A percentile compares a stretch with the other conserved stretches of the same genome.
These are phyloP conservation scores for Caenorhabditis japonica DNA, from an alignment of 2,888 invertebrate species.

Conservation along the genomic window DNA sequence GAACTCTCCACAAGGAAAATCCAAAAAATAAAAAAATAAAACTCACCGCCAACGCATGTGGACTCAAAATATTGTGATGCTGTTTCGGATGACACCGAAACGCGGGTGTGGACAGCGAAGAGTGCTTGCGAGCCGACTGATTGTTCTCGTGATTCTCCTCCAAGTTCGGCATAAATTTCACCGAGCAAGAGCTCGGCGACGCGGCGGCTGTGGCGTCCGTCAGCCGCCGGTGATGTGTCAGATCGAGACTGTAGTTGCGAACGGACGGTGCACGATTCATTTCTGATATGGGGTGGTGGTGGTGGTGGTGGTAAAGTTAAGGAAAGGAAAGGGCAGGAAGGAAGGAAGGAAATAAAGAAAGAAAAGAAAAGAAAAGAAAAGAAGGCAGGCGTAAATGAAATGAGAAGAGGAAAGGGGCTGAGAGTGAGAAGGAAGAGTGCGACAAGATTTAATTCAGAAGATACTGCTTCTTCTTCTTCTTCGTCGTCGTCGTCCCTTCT, in stretches of 20 bases:
- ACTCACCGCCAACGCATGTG: slow-evolving; percentile 60
- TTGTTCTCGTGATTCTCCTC: slow-evolving; percentile 21
- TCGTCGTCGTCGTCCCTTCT: slow-evolving; percentile 14
- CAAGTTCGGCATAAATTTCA: slow-evolving; percentile 37
- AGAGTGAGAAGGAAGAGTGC: slow-evolving; percentile 32
- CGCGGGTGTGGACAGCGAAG: slow-evolving; percentile 50
- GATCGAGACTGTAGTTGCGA: slow-evolving; percentile 49
- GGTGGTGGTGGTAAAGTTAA: neutral
- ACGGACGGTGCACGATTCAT: slow-evolving; percentile 16
- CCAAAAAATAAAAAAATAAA: too few species aligned
- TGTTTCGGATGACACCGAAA: slow-evolving; percentile 41
- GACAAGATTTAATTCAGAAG: slow-evolving; percentile 56
- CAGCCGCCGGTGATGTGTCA: slow-evolving; percentile 25
- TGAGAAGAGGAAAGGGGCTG: slow-evolving; percentile 6
- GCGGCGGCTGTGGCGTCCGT: slow-evolving; percentile 16
- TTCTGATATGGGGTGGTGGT: neutral
- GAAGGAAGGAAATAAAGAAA: neutral
- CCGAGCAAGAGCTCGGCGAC: slow-evolving; percentile 41
- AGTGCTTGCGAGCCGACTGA: slow-evolving; percentile 41
- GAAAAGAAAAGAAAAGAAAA: neutral
- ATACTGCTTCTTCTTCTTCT: slow-evolving; percentile 32
- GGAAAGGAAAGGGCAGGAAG: neutral
- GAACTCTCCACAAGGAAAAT: too few species aligned
- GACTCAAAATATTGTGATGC: slow-evolving; percentile 60
- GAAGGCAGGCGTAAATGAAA: slow-evolving; percentile 9